phyloP scores from a whole-genome alignment of 2,888 invertebrate species.

The Stegana nigrithorax region DNA sequence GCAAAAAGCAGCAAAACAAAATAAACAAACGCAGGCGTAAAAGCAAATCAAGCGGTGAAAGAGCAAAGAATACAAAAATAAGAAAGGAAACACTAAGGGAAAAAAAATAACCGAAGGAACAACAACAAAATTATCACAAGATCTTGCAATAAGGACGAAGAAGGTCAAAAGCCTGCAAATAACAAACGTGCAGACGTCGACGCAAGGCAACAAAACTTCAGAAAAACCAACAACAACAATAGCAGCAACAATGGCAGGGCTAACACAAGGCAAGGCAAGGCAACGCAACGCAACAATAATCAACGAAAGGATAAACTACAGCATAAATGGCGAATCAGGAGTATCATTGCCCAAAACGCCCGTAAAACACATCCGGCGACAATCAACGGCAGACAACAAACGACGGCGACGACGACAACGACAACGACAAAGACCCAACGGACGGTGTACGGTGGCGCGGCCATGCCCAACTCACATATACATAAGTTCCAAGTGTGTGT shows the following conservation, averaged over 20 bases:
- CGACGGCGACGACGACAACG: background rate
- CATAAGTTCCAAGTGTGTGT: background rate
- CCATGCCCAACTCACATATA: too few relatives aligned
- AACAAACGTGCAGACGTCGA: too few relatives aligned
- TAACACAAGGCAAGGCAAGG: background rate
- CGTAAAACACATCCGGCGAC: slow-evolving; percentile 53
- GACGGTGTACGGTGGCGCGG: too few relatives aligned
- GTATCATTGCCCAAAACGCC: slow-evolving; percentile 37
- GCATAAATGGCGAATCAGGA: slow-evolving; percentile 58
- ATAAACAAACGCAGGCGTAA: slow-evolving; percentile 24
- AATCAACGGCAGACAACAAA: background rate
- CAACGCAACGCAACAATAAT: slow-evolving; percentile 42
- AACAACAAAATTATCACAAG: background rate
- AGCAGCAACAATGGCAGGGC: background rate
- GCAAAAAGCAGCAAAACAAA: slow-evolving; percentile 34
- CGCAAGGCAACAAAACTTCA: too few relatives aligned
- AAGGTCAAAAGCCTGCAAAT: slow-evolving; percentile 56
- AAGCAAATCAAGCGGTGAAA: background rate
- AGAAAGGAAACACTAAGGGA: background rate
- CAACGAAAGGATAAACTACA: slow-evolving; percentile 59
- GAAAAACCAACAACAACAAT: slow-evolving; percentile 1
- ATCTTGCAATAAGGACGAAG: slow-evolving; percentile 31
- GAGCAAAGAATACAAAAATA: background rate
- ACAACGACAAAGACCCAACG: background rate
- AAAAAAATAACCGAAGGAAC: background rate